Conservation (phyloP, 2,797 vertebrate species). For the Kryptopterus vitreolus region DNA sequence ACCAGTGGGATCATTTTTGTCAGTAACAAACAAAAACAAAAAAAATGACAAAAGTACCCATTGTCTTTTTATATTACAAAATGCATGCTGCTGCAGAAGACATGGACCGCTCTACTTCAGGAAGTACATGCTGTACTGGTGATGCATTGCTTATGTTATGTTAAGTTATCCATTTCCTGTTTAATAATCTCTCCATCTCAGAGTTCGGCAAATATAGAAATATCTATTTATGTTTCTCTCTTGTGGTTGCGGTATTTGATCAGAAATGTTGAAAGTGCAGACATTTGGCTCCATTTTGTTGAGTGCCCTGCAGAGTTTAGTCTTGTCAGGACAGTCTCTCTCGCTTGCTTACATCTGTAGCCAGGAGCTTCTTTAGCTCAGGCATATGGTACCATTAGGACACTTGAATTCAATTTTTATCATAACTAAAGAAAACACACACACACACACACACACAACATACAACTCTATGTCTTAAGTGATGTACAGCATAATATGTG, state of each 20-base stretch:
- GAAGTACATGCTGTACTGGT: not conserved
- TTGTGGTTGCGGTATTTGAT: slow-evolving; percentile 29
- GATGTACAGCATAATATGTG: slow-evolving; percentile 39
- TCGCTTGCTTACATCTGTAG: slow-evolving; percentile 54
- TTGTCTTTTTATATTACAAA: not conserved
- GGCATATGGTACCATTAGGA: slow-evolving; percentile 61
- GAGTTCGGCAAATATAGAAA: slow-evolving; percentile 27
- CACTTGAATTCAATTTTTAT: slow-evolving; percentile 59
- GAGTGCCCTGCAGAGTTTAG: slow-evolving; percentile 40
- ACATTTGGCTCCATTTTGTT: slow-evolving; percentile 22
- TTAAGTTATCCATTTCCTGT: slow-evolving; percentile 19
- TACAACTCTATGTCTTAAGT: slow-evolving; percentile 27
- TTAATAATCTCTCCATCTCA: slow-evolving; percentile 29
- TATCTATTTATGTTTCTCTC: not conserved
- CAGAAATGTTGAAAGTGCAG: slow-evolving; percentile 20
- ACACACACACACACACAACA: no score
- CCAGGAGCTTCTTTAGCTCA: slow-evolving; percentile 40
- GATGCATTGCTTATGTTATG: slow-evolving; percentile 6
- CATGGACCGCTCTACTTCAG: not conserved
- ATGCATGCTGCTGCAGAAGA: not conserved
- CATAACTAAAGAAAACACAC: slow-evolving; percentile 54
- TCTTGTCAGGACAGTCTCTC: slow-evolving; percentile 48
- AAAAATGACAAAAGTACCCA: no score
- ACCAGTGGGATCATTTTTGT: not conserved
- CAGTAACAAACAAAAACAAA: no score